These are phyloP conservation scores for Aegotheles bennettii DNA, from an alignment of 2,113 vertebrate genomes.

Conservation along the genomic window DNA sequence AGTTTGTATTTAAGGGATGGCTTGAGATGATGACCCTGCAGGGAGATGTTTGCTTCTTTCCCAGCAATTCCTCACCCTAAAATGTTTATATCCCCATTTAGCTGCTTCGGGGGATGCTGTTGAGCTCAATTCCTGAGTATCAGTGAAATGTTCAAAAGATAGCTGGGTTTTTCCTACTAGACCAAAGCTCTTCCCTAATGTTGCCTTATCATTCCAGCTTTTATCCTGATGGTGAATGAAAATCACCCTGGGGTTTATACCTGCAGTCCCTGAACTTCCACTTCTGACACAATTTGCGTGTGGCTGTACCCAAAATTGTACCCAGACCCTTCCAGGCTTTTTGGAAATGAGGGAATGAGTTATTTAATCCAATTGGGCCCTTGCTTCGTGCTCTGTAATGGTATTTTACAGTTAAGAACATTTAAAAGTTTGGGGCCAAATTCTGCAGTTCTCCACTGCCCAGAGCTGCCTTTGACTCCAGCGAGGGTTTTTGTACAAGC, in stretches of 20 bases:
- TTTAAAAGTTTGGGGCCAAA: not conserved
- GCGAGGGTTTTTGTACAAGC: not conserved
- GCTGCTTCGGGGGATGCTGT: not conserved
- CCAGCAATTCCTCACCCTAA: not conserved
- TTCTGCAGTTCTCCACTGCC: not conserved
- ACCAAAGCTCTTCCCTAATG: not conserved
- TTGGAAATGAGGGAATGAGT: not conserved
- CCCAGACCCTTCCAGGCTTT: not conserved
- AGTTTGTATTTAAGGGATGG: not conserved
- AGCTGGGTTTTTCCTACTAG: not conserved
- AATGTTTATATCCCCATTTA: not conserved
- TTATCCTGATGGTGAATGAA: not conserved
- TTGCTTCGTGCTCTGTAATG: not conserved
- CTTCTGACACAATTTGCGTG: not conserved
- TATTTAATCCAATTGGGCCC: not conserved
- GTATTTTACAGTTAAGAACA: not conserved
- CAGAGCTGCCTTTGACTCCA: constrained; percentile 27
- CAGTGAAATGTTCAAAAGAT: not conserved
- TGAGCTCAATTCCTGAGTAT: not conserved
- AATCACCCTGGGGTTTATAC: not conserved
- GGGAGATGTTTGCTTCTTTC: not conserved
- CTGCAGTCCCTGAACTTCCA: not conserved
- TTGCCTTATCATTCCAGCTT: not conserved
- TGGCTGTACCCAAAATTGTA: not conserved
- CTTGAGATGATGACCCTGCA: not conserved